These are phyloP conservation scores for Sitta europaea DNA, from an alignment of 2,113 vertebrate species.

Conservation along the genomic window DNA sequence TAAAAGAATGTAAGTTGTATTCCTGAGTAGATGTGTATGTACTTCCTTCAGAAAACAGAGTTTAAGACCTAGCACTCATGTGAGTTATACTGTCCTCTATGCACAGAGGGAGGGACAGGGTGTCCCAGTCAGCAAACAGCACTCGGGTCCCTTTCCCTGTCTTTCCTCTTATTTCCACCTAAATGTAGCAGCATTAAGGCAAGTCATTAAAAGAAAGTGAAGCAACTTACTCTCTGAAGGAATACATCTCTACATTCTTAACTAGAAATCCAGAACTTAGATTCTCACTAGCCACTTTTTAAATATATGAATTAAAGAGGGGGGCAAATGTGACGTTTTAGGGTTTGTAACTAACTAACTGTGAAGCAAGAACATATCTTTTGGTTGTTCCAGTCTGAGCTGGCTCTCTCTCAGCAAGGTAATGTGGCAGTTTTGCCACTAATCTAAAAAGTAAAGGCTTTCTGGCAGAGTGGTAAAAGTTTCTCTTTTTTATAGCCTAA, in stretches of 20 bases:
- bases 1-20: neutral
- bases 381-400: neutral
- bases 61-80: neutral
- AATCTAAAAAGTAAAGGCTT: neutral
- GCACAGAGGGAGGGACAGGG: neutral
- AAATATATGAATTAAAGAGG: neutral
- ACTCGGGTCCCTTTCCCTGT: neutral
- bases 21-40: neutral
- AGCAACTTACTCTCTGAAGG: neutral
- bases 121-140: neutral
- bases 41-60: neutral
- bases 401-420: neutral
- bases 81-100: neutral
- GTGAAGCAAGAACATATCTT: neutral
- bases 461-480: neutral
- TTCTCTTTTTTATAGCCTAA: neutral
- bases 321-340: rapidly evolving
- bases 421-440: neutral
- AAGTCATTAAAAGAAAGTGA: neutral
- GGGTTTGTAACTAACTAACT: neutral
- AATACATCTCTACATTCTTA: neutral
- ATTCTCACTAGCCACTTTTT: neutral
- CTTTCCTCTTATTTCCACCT: neutral
- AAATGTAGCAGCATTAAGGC: neutral
- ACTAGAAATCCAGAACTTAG: neutral